Conservation (phyloP, 2,797 vertebrate species). For the Microcaecilia unicolor region DNA sequence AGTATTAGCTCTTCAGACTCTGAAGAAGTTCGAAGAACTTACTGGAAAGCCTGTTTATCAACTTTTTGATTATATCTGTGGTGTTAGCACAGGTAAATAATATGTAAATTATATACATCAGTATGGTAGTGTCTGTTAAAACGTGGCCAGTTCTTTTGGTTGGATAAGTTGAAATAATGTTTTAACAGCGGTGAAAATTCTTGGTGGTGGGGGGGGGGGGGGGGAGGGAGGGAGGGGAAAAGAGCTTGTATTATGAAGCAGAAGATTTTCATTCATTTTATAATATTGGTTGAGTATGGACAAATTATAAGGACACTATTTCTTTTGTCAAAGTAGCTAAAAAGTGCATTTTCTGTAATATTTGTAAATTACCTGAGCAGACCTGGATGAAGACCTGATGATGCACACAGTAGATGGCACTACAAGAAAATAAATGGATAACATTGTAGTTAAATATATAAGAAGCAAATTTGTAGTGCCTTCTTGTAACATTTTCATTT, state of each 20-base stretch:
- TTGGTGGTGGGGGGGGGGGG: no score
- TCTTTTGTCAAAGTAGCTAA: no score
- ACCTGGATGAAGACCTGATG: background rate
- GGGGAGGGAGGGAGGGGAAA: no score
- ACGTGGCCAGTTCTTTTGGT: no score
- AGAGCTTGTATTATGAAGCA: no score
- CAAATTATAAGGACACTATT: no score
- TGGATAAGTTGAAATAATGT: no score
- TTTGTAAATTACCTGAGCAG: background rate
- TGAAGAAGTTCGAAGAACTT: conserved; percentile 79
- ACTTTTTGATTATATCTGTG: conserved; percentile 93
- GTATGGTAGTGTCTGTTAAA: no score
- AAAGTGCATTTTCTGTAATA: no score
- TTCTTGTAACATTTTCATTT: background rate
- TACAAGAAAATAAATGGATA: conserved; percentile 1
- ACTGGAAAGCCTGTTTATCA: conserved; percentile 86
- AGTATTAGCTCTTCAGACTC: conserved; percentile 83
- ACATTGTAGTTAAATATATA: background rate
- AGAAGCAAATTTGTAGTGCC: conserved; percentile 1
- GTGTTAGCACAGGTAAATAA: conserved; percentile 89
- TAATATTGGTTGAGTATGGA: no score
- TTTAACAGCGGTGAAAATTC: no score
- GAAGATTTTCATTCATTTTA: no score
- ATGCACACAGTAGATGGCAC: conserved; percentile 42
- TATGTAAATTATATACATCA: background rate